A percentile compares a stretch with the other conserved stretches of the same genome.
Evolutionary conservation across 2,888 invertebrate species (phyloP).

Genomic region (Drosophila pseudotakahashii): DNA sequence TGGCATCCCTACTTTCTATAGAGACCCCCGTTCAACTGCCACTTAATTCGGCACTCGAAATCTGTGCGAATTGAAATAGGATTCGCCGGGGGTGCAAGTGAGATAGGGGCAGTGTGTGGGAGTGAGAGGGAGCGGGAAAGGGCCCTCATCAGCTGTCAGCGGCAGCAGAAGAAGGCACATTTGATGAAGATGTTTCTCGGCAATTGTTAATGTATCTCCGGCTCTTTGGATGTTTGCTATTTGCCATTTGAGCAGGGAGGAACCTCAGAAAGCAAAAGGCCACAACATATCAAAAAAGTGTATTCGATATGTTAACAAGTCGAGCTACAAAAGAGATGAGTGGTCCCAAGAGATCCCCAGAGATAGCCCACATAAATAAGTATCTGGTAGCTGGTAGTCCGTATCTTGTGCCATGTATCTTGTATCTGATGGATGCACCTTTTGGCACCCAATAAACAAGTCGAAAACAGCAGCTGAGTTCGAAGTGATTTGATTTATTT

Average conservation of each 20-base stretch:
- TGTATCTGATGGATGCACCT: slow-evolving; percentile 43
- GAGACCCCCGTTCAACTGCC: slow-evolving; percentile 5
- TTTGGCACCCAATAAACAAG: slow-evolving; percentile 50
- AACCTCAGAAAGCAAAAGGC: not conserved
- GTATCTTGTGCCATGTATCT: slow-evolving; percentile 35
- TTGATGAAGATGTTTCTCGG: slow-evolving; percentile 43
- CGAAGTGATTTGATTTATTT: slow-evolving; percentile 7
- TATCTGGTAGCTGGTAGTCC: slow-evolving; percentile 23
- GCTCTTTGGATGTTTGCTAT: slow-evolving; percentile 26
- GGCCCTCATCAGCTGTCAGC: slow-evolving; percentile 37
- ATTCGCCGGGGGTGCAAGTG: not conserved
- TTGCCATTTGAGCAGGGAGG: slow-evolving; percentile 15
- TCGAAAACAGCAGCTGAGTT: slow-evolving; percentile 39
- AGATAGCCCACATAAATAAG: slow-evolving; percentile 53
- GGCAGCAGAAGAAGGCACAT: slow-evolving; percentile 6
- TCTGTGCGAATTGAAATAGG: not conserved
- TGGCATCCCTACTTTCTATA: not conserved
- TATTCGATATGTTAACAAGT: slow-evolving; percentile 70
- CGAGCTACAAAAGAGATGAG: slow-evolving; percentile 40
- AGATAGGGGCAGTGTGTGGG: not conserved
- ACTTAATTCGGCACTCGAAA: slow-evolving; percentile 17
- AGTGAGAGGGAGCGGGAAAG: not conserved
- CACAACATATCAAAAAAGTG: slow-evolving; percentile 54
- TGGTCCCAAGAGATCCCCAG: slow-evolving; percentile 27
- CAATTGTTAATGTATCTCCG: slow-evolving; percentile 33